A percentile compares a stretch with the other conserved stretches of the same genome.
phyloP scores from a whole-genome alignment of 2,113 vertebrate genomes.

The Protobothrops mucrosquamatus region DNA sequence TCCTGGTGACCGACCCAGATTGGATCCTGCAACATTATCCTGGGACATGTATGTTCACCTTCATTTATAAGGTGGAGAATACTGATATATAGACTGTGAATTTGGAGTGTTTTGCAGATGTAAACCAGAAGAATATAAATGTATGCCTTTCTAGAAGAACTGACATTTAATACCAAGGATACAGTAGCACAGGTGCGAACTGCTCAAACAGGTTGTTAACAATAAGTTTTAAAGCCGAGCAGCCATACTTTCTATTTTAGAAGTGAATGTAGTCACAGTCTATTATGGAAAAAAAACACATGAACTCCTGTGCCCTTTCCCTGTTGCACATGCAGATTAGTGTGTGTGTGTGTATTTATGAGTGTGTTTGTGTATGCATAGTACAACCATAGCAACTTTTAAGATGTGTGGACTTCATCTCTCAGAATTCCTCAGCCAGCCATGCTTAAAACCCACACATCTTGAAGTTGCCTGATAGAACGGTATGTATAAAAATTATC shows the following conservation, averaged over 20 bases:
- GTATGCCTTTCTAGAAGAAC: not conserved
- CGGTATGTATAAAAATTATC: not conserved
- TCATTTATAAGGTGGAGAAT: not conserved
- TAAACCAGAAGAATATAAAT: not conserved
- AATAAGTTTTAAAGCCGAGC: not conserved
- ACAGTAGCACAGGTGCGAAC: not conserved
- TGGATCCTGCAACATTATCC: no score
- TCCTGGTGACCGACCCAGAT: no score
- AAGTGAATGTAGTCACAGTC: not conserved
- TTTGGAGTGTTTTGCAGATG: not conserved
- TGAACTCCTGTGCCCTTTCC: not conserved
- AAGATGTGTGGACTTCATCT: not conserved
- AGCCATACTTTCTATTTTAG: not conserved
- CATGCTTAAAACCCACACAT: not conserved
- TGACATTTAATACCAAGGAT: not conserved
- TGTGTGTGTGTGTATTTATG: not conserved
- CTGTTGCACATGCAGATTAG: not conserved
- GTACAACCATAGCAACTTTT: not conserved
- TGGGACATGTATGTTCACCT: no score
- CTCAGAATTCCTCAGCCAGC: not conserved
- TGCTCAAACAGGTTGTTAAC: not conserved
- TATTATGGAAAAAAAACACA: not conserved
- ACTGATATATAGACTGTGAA: not conserved
- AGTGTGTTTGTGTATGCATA: not conserved
- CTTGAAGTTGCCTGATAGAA: not conserved